Conservation (phyloP, 2,113 vertebrate species). For the Axis porcinus region DNA sequence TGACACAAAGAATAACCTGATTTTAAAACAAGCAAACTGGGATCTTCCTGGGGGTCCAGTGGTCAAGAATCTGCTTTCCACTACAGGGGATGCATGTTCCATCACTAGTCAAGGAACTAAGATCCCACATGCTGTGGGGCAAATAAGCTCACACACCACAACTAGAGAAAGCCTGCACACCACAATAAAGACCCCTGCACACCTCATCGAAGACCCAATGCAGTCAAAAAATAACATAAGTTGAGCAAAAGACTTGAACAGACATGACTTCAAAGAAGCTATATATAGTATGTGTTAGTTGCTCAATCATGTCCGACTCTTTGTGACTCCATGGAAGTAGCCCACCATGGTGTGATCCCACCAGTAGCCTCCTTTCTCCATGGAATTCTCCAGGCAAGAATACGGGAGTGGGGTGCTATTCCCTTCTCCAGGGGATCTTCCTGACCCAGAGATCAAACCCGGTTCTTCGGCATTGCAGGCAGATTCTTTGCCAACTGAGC, state of each 20-base stretch:
- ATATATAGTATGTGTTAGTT: not conserved
- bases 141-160: not conserved
- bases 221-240: not conserved
- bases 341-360: not conserved
- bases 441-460: not conserved
- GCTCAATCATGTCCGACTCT: not conserved
- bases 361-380: not conserved
- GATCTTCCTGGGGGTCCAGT: not conserved
- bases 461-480: not conserved
- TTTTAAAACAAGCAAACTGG: not conserved
- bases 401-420: not conserved
- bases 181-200: not conserved
- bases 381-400: not conserved
- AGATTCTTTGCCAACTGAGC: not conserved
- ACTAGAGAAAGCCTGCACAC: not conserved
- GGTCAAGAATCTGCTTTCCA: not conserved
- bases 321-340: not conserved
- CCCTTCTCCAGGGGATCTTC: not conserved
- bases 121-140: not conserved
- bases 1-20: not conserved
- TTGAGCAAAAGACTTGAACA: not conserved
- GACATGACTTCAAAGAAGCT: not conserved
- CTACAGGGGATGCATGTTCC: no score
- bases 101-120: not conserved
- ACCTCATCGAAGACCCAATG: not conserved